phyloP scores from a whole-genome alignment of 2,888 invertebrate species.

The Cantharis lateralis region DNA sequence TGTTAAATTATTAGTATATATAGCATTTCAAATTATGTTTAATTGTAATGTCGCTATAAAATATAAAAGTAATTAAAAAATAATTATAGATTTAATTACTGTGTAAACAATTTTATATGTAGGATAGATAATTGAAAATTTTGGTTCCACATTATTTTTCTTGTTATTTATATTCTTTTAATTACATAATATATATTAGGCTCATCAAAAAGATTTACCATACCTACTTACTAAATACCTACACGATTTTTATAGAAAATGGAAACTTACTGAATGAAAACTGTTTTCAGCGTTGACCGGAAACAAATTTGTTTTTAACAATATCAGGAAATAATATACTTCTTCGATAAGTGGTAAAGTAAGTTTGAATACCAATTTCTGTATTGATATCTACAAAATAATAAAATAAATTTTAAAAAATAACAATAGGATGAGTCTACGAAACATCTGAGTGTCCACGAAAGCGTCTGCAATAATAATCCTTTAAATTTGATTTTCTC shows the following conservation, averaged over 20 bases:
- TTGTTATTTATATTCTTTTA: neutral
- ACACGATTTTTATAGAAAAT: neutral
- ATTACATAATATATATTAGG: neutral
- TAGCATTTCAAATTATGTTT: neutral
- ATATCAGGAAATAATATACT: neutral
- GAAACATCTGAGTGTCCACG: too few species aligned
- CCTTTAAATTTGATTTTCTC: neutral
- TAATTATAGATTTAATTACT: neutral
- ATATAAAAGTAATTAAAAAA: neutral
- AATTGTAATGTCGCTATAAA: neutral
- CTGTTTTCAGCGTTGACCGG: neutral
- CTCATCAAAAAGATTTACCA: neutral
- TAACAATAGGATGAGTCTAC: too few species aligned
- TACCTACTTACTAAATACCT: neutral
- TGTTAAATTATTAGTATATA: neutral
- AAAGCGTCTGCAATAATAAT: too few species aligned
- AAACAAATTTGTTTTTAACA: neutral
- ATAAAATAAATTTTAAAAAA: too few species aligned
- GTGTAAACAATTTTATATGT: neutral
- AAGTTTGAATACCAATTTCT: too few species aligned
- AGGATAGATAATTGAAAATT: neutral
- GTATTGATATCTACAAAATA: neutral
- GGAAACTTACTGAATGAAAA: neutral
- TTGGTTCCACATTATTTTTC: neutral
- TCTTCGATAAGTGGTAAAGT: neutral